Percentiles rank a stretch among this genome's conserved stretches.
These are phyloP conservation scores for Plutella xylostella DNA, from an alignment of 2,888 invertebrate species.

Conservation along the genomic window DNA sequence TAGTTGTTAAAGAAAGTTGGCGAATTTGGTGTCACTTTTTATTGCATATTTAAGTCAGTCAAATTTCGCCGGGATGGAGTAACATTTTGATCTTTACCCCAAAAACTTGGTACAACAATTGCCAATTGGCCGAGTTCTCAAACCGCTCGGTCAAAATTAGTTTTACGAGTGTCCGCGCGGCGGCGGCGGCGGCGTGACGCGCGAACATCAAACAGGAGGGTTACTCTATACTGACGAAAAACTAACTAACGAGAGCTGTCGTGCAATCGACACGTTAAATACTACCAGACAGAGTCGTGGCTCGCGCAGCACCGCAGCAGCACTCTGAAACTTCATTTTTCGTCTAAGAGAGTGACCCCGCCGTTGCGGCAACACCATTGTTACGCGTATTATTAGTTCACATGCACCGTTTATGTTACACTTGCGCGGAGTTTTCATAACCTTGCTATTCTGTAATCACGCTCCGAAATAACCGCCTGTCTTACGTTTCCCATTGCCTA, in stretches of 20 bases:
- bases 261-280: too few relatives aligned
- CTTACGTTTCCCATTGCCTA: too few relatives aligned
- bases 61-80: background rate
- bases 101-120: too few relatives aligned
- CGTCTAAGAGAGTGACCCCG: too few relatives aligned
- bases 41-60: background rate
- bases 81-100: too few relatives aligned
- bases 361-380: slow-evolving; percentile 42
- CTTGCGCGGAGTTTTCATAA: slow-evolving; percentile 42
- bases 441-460: slow-evolving; percentile 40
- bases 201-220: slow-evolving; percentile 54
- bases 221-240: too few relatives aligned
- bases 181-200: slow-evolving; percentile 46
- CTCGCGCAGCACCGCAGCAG: too few relatives aligned
- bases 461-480: background rate
- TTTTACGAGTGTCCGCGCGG: slow-evolving; percentile 54
- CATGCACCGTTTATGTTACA: slow-evolving; percentile 44
- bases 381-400: slow-evolving; percentile 63
- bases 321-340: too few relatives aligned
- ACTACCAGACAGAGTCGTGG: too few relatives aligned
- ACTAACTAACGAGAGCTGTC: too few relatives aligned
- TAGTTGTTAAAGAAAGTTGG: slow-evolving; percentile 23
- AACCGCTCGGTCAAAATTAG: slow-evolving; percentile 50
- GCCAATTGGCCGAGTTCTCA: slow-evolving; percentile 27
- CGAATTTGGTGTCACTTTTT: slow-evolving; percentile 23